These are phyloP conservation scores for Muscidifurax raptorellus DNA, from an alignment of 1,140 invertebrate species.

Conservation along the genomic window DNA sequence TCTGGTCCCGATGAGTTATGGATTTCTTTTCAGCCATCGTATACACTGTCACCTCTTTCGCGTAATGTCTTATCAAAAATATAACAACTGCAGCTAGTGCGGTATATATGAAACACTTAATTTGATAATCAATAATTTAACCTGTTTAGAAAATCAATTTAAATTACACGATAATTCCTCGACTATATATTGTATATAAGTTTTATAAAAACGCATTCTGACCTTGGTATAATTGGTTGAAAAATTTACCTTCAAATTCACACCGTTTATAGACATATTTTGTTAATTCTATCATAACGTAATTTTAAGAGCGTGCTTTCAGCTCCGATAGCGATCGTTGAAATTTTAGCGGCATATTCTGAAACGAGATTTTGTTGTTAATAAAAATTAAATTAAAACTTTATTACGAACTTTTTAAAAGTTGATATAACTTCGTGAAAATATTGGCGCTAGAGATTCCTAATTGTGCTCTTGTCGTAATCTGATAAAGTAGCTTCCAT, in stretches of 20 bases:
- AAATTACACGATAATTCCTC: too few relatives aligned
- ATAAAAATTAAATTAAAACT: slow-evolving; percentile 17
- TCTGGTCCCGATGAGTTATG: slow-evolving; percentile 18
- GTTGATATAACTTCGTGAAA: background rate
- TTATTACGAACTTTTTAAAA: slow-evolving; percentile 21
- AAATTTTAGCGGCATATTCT: background rate
- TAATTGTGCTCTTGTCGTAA: slow-evolving; percentile 27
- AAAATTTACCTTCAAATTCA: too few relatives aligned
- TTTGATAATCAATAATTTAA: too few relatives aligned
- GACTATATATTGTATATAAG: too few relatives aligned
- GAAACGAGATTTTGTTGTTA: background rate
- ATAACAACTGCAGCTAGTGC: slow-evolving; percentile 3
- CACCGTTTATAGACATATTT: background rate
- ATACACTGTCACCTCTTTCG: slow-evolving; percentile 8
- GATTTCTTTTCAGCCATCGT: slow-evolving; percentile 10
- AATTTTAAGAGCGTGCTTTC: background rate
- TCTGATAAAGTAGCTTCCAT: slow-evolving; percentile 29
- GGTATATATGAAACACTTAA: too few relatives aligned
- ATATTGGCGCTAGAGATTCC: slow-evolving; percentile 5
- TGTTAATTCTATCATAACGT: background rate
- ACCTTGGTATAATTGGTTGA: too few relatives aligned
- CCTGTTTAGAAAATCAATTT: too few relatives aligned
- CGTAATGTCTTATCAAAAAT: slow-evolving; percentile 37
- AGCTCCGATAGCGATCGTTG: background rate
- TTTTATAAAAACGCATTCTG: too few relatives aligned